Evolutionary conservation across 2,797 vertebrate species (phyloP), one percentile per base, ranked within the genome.

Genomic region (Oryzias sinensis): DNA sequence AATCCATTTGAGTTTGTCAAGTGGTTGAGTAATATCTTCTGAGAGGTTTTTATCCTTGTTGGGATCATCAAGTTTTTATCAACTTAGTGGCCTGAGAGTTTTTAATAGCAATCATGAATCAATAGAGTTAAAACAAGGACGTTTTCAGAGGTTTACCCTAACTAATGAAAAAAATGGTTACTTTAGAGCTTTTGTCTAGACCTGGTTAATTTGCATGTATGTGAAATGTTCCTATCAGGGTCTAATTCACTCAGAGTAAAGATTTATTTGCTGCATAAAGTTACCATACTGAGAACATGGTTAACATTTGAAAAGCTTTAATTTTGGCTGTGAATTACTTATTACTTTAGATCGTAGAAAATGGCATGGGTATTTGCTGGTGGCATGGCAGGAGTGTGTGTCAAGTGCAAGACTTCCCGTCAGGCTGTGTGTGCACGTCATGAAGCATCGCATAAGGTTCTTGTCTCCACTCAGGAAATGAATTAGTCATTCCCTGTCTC

Each of bases 401-500:
- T 20, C 67, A 51, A 60, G 61, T 55, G 43, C 52, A 53, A 70
- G 71, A 56, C 74, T 71, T 65, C 59, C 46, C 43, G 49, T 66
- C 55, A 52, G 25, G 17, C 15, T 56, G 40, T 33, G 14, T 52
- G 14, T 58, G 18, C 24, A 46, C 44, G 72, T 61, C 59, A 60
- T 80, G 79, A 87, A 82, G 80, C 85, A 76, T 83, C 55, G 77
- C 81, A 70, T 55, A 78, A 77, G 86, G 69, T 80, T 83, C 73
- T 43, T 74, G 74, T 77, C 80, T 79, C 68, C 82, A 82, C 83
- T 83, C 80, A 87, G 85, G 83, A 90, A 88, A 91, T 89, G 83
- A 90, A 89, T 91, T 89, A 92, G 88, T 89, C 88, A 89, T 90
- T 84, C 84, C 76, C 80, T 65, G 87, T 91, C 88, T 89, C 87